Evolutionary conservation across 92 coral and sea anemone species (phyloP), one percentile per base, ranked within the genome.

Genomic region (Nematostella vectensis): DNA sequence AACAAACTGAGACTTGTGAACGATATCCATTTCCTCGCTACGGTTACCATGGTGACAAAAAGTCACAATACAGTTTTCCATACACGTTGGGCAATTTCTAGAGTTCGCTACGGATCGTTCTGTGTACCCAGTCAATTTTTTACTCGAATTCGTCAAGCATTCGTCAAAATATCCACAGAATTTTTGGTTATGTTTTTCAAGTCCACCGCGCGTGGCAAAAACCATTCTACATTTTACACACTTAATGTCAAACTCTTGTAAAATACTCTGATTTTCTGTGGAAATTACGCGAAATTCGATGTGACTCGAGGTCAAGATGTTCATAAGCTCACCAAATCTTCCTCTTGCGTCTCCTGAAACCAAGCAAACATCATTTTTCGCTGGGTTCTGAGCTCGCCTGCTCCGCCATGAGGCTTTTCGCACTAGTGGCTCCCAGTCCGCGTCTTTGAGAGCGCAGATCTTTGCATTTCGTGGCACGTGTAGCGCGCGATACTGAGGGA

Each of bases 151-250:
- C 23, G 82, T 85, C n/a, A 75, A 66, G 28, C 88, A 85, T 13
- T 80, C 83, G 13, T 77, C 83, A 25, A 85, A 80, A 52, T 70
- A 85, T 21, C 86, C 88, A 65, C 94, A 80, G 37, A 54, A 85
- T 53, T 65, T 75, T 38, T 67, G 62, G 31, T 85, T 74, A 68
- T 85, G 94, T n/a, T 59, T 50, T 54, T 57, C 58, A 1, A 79
- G 67, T 26, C 59, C 76, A n/a, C 54, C 67, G 54, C 60, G 70
- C 55, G 63, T 55, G n/a, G 60, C 67, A 40, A 69, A 80, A 1
- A 85, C 61, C 72, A 59, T 75, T 24, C 88, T 61, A 42, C 94
- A 85, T 1, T 72, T 75, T 17, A 61, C 59, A 50, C 94, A 85
- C 54, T 71, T 80, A 57, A 36, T 52, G 25, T 55, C 53, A 50